Percentiles rank a stretch among this genome's conserved stretches.
Conservation (phyloP, 1,140 invertebrate genomes). For the Drosophila seguyi region DNA sequence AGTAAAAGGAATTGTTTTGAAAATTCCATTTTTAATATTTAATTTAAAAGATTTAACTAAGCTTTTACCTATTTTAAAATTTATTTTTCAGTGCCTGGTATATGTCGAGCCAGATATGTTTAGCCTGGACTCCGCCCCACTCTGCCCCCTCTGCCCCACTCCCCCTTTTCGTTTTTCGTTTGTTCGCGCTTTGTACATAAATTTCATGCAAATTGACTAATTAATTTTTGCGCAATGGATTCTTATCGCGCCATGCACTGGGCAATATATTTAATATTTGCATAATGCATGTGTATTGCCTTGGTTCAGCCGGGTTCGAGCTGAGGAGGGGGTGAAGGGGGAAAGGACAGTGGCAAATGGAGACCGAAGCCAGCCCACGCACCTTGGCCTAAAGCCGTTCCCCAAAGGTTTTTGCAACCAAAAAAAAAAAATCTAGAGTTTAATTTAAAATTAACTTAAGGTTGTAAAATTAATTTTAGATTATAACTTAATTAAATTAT, state of each 20-base stretch:
- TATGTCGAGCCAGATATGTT: constrained; percentile 26
- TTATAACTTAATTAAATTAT: too few relatives aligned
- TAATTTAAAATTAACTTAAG: background rate
- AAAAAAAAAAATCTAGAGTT: background rate
- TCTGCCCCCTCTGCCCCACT: background rate
- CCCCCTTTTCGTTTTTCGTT: constrained; percentile 64
- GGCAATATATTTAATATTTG: constrained; percentile 64
- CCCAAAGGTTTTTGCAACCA: background rate
- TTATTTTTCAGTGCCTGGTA: background rate
- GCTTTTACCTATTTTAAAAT: background rate
- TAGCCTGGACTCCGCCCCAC: background rate
- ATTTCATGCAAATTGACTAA: constrained; percentile 84
- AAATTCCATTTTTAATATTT: background rate
- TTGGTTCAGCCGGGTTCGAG: constrained; percentile 12
- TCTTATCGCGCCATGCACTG: constrained; percentile 77
- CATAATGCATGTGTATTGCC: constrained; percentile 57
- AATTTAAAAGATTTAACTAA: background rate
- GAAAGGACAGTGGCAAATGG: constrained; percentile 3
- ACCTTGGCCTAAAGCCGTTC: constrained; percentile 3
- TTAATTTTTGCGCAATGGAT: constrained; percentile 81
- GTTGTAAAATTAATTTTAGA: background rate
- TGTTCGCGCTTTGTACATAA: constrained; percentile 83
- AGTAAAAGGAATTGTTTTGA: fast-evolving
- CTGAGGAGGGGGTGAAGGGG: too few relatives aligned
- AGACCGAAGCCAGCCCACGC: constrained; percentile 17